Evolutionary conservation across 1,140 invertebrate genomes (phyloP).

Genomic region (Heliconius eleuchia): DNA sequence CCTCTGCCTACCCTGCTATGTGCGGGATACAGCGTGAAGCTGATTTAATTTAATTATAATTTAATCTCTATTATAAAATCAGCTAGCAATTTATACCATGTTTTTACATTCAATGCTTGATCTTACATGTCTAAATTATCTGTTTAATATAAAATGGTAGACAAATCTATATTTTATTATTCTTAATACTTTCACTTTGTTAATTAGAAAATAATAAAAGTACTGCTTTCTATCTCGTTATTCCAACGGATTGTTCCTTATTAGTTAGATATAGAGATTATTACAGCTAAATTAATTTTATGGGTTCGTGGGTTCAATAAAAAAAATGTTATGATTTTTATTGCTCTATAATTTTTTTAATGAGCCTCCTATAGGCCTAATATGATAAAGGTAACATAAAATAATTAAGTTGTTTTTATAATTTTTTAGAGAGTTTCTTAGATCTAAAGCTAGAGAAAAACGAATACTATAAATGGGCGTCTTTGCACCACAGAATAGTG

Average conservation of each 20-base stretch:
- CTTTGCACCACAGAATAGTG: no score
- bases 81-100: not conserved
- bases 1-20: no score
- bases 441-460: no score
- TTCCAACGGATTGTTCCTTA: not conserved
- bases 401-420: no score
- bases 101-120: not conserved
- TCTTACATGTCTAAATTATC: constrained; percentile 7
- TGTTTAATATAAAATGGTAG: not conserved
- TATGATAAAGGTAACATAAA: no score
- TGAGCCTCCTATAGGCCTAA: not conserved
- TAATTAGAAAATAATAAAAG: constrained; percentile 19
- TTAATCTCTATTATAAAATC: not conserved
- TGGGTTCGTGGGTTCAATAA: not conserved
- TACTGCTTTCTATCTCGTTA: constrained; percentile 18
- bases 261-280: not conserved
- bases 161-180: constrained; percentile 15
- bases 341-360: not conserved
- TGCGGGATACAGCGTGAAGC: no score
- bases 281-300: not conserved
- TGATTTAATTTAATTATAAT: no score
- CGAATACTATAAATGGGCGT: no score
- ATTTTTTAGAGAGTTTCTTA: no score
- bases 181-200: constrained; percentile 12
- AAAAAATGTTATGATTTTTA: constrained; percentile 5